These are phyloP conservation scores for Ommatoiulus sabulosus DNA, from an alignment of 2,888 invertebrate genomes.

Conservation along the genomic window DNA sequence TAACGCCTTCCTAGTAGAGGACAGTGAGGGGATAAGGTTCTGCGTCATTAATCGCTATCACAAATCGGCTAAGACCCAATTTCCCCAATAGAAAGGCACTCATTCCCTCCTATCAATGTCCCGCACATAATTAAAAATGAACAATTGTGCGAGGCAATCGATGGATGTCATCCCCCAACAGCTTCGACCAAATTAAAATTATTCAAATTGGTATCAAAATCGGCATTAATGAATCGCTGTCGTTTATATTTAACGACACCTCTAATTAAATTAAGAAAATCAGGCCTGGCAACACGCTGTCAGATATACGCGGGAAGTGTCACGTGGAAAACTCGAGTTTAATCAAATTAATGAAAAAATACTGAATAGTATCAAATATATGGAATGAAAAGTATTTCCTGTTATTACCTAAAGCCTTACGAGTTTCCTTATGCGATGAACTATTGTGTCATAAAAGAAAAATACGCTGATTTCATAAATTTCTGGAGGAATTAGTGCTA, in stretches of 20 bases:
- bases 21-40: neutral
- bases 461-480: too few species aligned
- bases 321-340: too few species aligned
- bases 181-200: neutral
- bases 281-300: neutral
- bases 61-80: constrained; percentile 43
- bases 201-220: constrained; percentile 9
- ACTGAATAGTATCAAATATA: too few species aligned
- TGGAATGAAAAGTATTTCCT: too few species aligned
- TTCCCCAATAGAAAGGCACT: neutral
- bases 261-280: neutral
- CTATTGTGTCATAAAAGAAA: too few species aligned
- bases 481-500: too few species aligned
- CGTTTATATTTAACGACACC: neutral
- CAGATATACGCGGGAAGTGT: neutral
- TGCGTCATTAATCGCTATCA: constrained; percentile 31
- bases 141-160: neutral
- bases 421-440: too few species aligned
- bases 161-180: neutral
- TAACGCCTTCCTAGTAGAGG: constrained; percentile 50
- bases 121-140: constrained; percentile 5
- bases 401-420: too few species aligned
- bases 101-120: neutral
- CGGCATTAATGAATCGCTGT: neutral
- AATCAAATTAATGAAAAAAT: too few species aligned